phyloP scores from a whole-genome alignment of 2,888 invertebrate species.

The Drosophila gaucha region DNA sequence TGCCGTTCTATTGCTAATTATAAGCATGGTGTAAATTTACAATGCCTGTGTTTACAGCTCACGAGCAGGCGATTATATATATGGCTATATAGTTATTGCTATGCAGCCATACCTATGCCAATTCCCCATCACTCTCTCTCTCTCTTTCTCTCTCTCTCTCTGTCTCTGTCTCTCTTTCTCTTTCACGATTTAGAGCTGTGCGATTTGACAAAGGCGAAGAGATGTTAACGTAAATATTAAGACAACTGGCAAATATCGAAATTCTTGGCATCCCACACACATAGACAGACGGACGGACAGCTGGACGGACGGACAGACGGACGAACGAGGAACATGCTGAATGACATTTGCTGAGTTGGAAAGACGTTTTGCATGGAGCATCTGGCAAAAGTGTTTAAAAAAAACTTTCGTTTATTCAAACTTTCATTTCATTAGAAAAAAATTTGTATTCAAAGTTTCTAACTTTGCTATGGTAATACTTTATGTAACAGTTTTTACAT shows the following conservation, averaged over 20 bases:
- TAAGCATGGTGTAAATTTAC: constrained; percentile 75
- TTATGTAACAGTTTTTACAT: too few species aligned
- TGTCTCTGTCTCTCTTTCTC: constrained; percentile 2
- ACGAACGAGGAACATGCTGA: too few species aligned
- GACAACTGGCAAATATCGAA: constrained; percentile 40
- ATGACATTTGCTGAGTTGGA: too few species aligned
- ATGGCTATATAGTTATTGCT: constrained; percentile 59
- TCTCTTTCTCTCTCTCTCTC: not conserved
- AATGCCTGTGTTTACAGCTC: constrained; percentile 75
- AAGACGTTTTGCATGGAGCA: too few species aligned
- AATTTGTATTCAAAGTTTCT: too few species aligned
- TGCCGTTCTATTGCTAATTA: constrained; percentile 75
- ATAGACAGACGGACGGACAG: too few species aligned
- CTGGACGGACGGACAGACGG: too few species aligned
- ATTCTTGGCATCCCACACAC: constrained; percentile 39
- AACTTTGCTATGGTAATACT: too few species aligned
- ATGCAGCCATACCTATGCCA: constrained; percentile 13
- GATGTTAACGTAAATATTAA: constrained; percentile 48
- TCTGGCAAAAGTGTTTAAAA: too few species aligned
- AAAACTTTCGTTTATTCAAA: too few species aligned
- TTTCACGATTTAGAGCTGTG: constrained; percentile 42
- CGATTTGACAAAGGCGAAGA: constrained; percentile 54
- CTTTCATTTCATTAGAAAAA: too few species aligned
- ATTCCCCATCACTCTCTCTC: not conserved
- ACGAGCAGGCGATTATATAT: constrained; percentile 70